phyloP scores from a whole-genome alignment of 2,888 invertebrate species.

The Mamestra brassicae region DNA sequence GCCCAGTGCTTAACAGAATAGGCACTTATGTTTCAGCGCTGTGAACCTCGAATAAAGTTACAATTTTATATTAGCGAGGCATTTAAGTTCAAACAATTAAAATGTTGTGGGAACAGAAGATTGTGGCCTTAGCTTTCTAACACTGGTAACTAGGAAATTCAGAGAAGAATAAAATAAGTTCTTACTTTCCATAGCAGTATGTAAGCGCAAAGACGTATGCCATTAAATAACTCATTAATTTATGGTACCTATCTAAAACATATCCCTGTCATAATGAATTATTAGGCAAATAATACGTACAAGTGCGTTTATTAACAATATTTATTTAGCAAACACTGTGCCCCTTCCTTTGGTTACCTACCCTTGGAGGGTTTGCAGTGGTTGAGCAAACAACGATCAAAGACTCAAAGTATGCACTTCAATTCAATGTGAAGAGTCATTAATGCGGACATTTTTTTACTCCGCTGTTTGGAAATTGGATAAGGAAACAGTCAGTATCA shows the following conservation, averaged over 20 bases:
- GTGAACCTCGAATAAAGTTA: slow-evolving; percentile 51
- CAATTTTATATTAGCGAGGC: slow-evolving; percentile 39
- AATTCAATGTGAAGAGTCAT: slow-evolving; percentile 65
- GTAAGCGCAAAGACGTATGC: background rate
- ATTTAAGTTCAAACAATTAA: slow-evolving; percentile 37
- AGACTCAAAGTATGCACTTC: slow-evolving; percentile 70
- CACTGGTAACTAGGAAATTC: background rate
- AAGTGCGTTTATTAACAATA: slow-evolving; percentile 85
- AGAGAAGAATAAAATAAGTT: background rate
- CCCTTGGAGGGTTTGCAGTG: slow-evolving; percentile 78
- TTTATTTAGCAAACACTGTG: slow-evolving; percentile 82
- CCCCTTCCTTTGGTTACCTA: slow-evolving; percentile 68
- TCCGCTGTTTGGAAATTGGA: background rate
- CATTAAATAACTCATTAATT: slow-evolving; percentile 50
- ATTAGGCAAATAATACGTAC: slow-evolving; percentile 79
- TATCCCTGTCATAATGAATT: slow-evolving; percentile 78
- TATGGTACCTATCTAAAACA: slow-evolving; percentile 51
- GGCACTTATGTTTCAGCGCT: slow-evolving; percentile 58
- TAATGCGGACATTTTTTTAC: slow-evolving; percentile 69
- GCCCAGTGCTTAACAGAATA: slow-evolving; percentile 69
- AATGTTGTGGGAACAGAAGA: slow-evolving; percentile 35
- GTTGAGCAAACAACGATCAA: slow-evolving; percentile 86
- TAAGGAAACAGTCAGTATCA: background rate
- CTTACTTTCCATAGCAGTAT: background rate
- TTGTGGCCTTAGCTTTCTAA: background rate